A percentile compares a stretch with the other conserved stretches of the same genome.
phyloP scores from a whole-genome alignment of 2,888 invertebrate species.

The Lasioglossum oenotherae region DNA sequence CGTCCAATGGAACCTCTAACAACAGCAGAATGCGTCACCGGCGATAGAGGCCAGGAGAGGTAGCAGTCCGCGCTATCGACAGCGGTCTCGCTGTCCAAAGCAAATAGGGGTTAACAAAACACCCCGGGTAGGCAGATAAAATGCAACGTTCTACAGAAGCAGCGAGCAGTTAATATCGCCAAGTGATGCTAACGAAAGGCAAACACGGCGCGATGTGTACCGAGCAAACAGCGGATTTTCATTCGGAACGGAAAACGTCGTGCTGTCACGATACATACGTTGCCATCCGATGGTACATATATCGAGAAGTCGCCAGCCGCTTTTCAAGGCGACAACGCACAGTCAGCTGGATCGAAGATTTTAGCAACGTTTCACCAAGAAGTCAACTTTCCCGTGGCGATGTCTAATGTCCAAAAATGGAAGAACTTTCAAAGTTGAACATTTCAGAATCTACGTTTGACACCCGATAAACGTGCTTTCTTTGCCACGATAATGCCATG shows the following conservation, averaged over 20 bases:
- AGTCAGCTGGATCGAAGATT: too few species aligned
- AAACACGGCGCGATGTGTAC: slow-evolving; percentile 25
- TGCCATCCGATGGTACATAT: background rate
- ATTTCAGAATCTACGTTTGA: too few species aligned
- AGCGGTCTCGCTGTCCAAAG: background rate
- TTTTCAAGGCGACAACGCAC: background rate
- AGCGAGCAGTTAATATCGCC: slow-evolving; percentile 31
- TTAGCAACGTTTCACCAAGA: too few species aligned
- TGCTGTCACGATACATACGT: background rate
- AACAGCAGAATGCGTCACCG: slow-evolving; percentile 2
- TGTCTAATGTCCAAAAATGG: too few species aligned
- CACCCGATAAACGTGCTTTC: too few species aligned
- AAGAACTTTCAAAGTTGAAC: too few species aligned
- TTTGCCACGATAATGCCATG: too few species aligned
- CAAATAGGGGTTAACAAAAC: background rate
- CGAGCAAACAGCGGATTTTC: slow-evolving; percentile 34
- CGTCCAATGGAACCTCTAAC: background rate
- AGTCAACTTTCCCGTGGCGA: too few species aligned
- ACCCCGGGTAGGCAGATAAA: slow-evolving; percentile 7
- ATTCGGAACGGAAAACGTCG: slow-evolving; percentile 27
- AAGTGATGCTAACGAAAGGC: slow-evolving; percentile 36
- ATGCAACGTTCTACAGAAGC: slow-evolving; percentile 24
- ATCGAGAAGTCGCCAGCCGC: background rate
- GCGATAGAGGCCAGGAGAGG: background rate
- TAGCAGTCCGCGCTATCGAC: background rate